Percentiles rank a stretch among this genome's conserved stretches.
Conservation (phyloP, 2,113 vertebrate species). For the Callopanchax toddi region DNA sequence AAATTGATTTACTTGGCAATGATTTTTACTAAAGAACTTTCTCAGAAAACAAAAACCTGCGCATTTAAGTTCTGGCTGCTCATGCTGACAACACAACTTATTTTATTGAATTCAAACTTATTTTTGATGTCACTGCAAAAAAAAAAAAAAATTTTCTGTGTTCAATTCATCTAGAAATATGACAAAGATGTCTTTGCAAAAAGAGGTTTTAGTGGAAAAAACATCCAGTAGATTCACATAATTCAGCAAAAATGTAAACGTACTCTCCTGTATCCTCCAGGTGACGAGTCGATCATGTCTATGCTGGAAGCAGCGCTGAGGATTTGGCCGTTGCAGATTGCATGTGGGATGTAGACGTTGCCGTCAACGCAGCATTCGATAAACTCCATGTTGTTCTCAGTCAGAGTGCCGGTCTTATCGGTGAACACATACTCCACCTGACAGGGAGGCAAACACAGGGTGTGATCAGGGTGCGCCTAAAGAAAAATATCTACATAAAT, state of each 20-base stretch:
- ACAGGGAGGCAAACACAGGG: slow-evolving; percentile 5
- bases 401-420: slow-evolving; percentile 97
- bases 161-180: slow-evolving; percentile 9
- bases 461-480: background rate
- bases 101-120: slow-evolving; percentile 52
- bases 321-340: slow-evolving; percentile 94
- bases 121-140: slow-evolving; percentile 33
- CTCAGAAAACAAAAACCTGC: too few species aligned
- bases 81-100: slow-evolving; percentile 44
- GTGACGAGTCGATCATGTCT: slow-evolving; percentile 98
- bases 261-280: slow-evolving; percentile 86
- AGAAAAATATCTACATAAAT: background rate
- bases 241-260: slow-evolving; percentile 31
- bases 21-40: too few species aligned
- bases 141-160: too few species aligned
- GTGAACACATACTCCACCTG: slow-evolving; percentile 99
- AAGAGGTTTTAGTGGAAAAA: background rate
- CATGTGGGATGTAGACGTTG: slow-evolving; percentile 90
- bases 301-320: slow-evolving; percentile 87
- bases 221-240: too few species aligned
- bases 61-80: slow-evolving; percentile 6
- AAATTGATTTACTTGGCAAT: too few species aligned
- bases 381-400: slow-evolving; percentile 99
- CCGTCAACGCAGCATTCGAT: slow-evolving; percentile 97
- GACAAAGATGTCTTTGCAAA: slow-evolving; percentile 19